Evolutionary conservation across 1,140 invertebrate species (phyloP).

Genomic region (Drosophila sulfurigaster): DNA sequence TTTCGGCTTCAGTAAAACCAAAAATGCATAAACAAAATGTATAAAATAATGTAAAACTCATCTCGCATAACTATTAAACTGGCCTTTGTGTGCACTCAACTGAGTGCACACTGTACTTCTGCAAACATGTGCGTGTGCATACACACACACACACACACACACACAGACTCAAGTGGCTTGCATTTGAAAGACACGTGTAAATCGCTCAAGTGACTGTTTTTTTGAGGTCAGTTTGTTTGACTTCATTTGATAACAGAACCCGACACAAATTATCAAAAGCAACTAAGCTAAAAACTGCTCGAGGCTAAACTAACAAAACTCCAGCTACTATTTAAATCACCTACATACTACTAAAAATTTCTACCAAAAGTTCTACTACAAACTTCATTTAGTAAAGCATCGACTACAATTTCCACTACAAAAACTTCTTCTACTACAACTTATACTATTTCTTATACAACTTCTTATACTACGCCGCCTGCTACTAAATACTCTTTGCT

Average conservation of each 20-base stretch:
- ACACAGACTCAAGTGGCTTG: not conserved
- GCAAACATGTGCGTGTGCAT: too few species aligned
- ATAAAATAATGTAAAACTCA: too few species aligned
- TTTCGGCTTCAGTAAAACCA: too few species aligned
- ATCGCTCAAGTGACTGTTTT: constrained; percentile 3
- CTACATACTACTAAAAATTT: constrained; percentile 8
- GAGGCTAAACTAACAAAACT: constrained; percentile 3
- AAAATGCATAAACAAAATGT: too few species aligned
- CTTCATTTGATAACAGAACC: constrained; percentile 48
- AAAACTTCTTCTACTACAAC: not conserved
- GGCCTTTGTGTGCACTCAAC: not conserved
- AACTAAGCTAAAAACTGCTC: constrained; percentile 1
- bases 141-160: too few species aligned
- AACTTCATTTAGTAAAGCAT: too few species aligned
- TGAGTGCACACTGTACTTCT: not conserved
- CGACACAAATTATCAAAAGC: constrained; percentile 6
- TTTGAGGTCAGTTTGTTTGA: constrained; percentile 38
- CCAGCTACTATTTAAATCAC: not conserved
- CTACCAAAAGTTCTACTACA: too few species aligned
- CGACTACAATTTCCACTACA: too few species aligned
- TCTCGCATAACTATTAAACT: too few species aligned
- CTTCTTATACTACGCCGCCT: not conserved
- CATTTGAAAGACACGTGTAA: constrained; percentile 23
- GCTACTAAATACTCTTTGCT: constrained; percentile 16
- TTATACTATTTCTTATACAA: not conserved